Conservation (phyloP, 2,113 vertebrate species). For the Raja brachyura region DNA sequence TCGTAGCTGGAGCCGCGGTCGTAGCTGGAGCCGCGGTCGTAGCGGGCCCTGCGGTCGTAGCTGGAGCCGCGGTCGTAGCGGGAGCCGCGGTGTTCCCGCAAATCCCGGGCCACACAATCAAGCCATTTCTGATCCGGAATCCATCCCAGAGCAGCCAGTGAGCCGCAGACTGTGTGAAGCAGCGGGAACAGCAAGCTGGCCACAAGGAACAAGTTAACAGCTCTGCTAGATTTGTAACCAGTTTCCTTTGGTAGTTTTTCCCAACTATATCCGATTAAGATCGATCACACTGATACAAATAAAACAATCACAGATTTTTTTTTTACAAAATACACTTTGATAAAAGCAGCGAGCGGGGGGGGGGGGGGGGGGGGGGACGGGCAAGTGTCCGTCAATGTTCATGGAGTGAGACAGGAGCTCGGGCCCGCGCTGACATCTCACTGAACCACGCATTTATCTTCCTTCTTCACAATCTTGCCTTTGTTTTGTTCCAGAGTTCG, state of each 20-base stretch:
- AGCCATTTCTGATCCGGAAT: too few relatives aligned
- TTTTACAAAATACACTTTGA: conserved; percentile 37
- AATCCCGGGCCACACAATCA: too few relatives aligned
- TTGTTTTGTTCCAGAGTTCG: conserved; percentile 97
- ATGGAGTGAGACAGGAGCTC: conserved; percentile 39
- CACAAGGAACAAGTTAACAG: background rate
- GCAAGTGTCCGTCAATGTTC: background rate
- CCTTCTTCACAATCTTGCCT: conserved; percentile 98
- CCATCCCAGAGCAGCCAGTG: background rate
- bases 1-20: too few relatives aligned
- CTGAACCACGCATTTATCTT: conserved; percentile 92
- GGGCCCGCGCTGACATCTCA: conserved; percentile 52
- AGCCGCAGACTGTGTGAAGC: background rate
- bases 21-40: too few relatives aligned
- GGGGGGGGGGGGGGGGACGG: too few relatives aligned
- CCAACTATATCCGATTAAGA: background rate
- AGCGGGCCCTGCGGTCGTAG: too few relatives aligned
- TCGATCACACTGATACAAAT: conserved; percentile 26
- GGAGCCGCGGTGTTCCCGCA: too few relatives aligned
- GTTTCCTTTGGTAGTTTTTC: background rate
- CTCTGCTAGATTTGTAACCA: background rate
- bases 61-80: too few relatives aligned
- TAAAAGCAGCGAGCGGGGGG: background rate
- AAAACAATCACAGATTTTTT: conserved; percentile 18
- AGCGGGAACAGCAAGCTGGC: background rate